Evolutionary conservation across 1,140 invertebrate species (phyloP).

Genomic region (Atta cephalotes): DNA sequence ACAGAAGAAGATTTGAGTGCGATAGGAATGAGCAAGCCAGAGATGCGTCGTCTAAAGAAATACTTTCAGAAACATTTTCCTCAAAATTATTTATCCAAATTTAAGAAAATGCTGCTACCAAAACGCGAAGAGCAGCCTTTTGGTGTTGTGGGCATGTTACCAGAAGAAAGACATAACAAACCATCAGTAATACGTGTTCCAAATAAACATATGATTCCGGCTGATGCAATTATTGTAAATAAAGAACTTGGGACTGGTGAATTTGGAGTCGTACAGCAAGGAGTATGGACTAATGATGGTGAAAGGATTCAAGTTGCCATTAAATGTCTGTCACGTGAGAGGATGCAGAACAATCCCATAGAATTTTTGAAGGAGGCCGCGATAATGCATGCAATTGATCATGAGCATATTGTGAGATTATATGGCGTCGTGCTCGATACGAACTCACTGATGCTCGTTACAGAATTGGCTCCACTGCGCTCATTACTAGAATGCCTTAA

Average conservation of each 20-base stretch:
- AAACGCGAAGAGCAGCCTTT: constrained; percentile 88
- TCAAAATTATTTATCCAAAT: constrained; percentile 96
- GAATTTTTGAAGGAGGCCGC: constrained; percentile 99
- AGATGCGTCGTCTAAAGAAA: constrained; percentile 96
- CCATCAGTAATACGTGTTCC: constrained; percentile 88
- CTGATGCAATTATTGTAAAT: constrained; percentile 96
- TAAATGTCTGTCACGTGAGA: constrained; percentile 97
- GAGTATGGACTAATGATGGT: constrained; percentile 98
- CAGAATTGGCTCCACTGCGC: constrained; percentile 97
- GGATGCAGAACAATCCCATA: constrained; percentile 97
- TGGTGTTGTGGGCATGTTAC: constrained; percentile 79
- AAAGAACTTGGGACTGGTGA: constrained; percentile 97
- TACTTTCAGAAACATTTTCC: constrained; percentile 97
- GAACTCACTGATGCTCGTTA: constrained; percentile 98
- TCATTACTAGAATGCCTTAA: constrained; percentile 98
- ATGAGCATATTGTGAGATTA: constrained; percentile 98
- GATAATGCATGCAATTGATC: constrained; percentile 99
- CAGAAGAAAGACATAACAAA: constrained; percentile 84
- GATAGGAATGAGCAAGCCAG: constrained; percentile 98
- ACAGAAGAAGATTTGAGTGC: constrained; percentile 96
- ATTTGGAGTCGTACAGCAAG: constrained; percentile 99
- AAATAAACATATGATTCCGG: constrained; percentile 98
- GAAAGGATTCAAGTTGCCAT: constrained; percentile 98
- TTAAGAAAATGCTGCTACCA: constrained; percentile 92
- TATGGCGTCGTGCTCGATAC: constrained; percentile 98